These are phyloP conservation scores for Fragum sueziense DNA, from an alignment of 2,888 invertebrate genomes.

Conservation along the genomic window DNA sequence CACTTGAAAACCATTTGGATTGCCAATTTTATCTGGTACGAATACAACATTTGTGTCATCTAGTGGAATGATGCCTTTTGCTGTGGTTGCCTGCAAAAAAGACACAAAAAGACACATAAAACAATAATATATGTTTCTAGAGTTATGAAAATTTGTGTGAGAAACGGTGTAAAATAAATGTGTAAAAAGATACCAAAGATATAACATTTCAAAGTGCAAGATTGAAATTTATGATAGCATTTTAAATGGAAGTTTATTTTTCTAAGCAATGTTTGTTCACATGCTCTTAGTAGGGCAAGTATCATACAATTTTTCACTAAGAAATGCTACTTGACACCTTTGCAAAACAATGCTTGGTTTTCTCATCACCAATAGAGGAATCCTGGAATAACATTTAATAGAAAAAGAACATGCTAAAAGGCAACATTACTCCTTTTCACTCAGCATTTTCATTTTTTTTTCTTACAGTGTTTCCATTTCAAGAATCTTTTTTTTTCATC, in stretches of 20 bases:
- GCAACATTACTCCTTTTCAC: neutral
- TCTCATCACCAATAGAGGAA: too few species aligned
- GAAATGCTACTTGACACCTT: neutral
- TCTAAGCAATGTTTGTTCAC: too few species aligned
- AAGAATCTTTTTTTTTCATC: too few species aligned
- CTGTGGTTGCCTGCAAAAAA: conserved; percentile 86
- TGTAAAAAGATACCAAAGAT: too few species aligned
- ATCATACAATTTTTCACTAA: too few species aligned
- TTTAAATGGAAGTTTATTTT: neutral
- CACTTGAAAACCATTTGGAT: conserved; percentile 91
- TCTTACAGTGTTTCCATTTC: neutral
- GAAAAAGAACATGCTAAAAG: neutral
- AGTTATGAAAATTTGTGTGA: too few species aligned
- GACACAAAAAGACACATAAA: too few species aligned
- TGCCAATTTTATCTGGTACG: conserved; percentile 91
- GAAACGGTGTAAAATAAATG: too few species aligned
- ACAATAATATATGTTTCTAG: too few species aligned
- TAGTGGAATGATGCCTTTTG: conserved; percentile 88
- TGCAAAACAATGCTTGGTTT: too few species aligned
- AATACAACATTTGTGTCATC: conserved; percentile 93
- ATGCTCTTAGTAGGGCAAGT: too few species aligned
- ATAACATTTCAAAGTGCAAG: neutral
- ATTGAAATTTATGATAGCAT: neutral
- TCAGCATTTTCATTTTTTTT: neutral
- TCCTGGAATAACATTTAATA: neutral